phyloP scores from a whole-genome alignment of 2,113 vertebrate genomes.

The Tachycineta bicolor region DNA sequence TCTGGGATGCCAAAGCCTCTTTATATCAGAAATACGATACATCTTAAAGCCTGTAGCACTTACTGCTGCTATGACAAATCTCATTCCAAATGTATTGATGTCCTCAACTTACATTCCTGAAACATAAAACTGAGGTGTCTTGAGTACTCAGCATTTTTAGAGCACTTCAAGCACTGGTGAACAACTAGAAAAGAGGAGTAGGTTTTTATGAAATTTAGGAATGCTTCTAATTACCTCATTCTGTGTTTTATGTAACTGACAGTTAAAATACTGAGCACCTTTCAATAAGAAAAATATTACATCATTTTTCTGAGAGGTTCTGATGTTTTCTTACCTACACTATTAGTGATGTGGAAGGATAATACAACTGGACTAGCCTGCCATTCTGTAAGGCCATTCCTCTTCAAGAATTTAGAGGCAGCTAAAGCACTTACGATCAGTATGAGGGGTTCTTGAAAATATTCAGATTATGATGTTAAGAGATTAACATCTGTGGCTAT shows the following conservation, averaged over 20 bases:
- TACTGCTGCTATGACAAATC: neutral
- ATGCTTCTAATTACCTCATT: neutral
- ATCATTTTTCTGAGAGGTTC: neutral
- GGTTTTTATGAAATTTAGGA: slow-evolving; percentile 13
- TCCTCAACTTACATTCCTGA: neutral
- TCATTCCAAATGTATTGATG: neutral
- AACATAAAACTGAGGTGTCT: neutral
- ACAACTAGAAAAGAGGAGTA: neutral
- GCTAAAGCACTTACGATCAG: neutral
- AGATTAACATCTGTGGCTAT: neutral
- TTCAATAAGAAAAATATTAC: neutral
- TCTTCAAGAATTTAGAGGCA: neutral
- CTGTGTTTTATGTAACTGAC: neutral
- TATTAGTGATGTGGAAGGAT: neutral
- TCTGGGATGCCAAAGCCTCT: neutral
- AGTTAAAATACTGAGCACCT: neutral
- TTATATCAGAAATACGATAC: neutral
- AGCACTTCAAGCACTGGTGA: slow-evolving; percentile 12
- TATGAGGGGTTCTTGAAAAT: neutral
- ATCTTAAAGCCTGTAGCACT: neutral
- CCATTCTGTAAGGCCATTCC: neutral
- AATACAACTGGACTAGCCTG: neutral
- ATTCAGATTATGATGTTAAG: neutral
- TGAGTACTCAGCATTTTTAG: slow-evolving; percentile 12
- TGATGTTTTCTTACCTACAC: neutral